Conservation (phyloP, 2,888 invertebrate species). For the Anoncus sp. region DNA sequence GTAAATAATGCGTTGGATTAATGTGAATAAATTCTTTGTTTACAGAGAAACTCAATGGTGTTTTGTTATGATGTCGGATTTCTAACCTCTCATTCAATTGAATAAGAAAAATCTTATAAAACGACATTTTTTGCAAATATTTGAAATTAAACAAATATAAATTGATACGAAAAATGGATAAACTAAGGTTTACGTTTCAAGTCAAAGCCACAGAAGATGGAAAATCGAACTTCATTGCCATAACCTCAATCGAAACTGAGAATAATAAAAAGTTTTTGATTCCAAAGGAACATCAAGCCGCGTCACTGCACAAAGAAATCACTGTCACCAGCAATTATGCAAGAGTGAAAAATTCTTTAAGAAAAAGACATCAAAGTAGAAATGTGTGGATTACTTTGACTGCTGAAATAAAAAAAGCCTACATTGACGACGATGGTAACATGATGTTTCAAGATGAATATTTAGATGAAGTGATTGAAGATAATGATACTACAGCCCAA, state of each 20-base stretch:
- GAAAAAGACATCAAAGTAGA: constrained; percentile 1
- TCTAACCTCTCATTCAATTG: too few relatives aligned
- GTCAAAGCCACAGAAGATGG: background rate
- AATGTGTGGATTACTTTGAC: background rate
- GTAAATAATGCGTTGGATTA: too few relatives aligned
- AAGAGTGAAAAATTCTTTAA: background rate
- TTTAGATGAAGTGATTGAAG: constrained; percentile 44
- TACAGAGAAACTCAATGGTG: too few relatives aligned
- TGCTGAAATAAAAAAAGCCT: background rate
- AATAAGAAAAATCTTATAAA: background rate
- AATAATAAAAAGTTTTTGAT: background rate
- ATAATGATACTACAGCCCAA: too few relatives aligned
- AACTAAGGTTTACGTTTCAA: background rate
- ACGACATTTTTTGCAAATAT: constrained; percentile 1
- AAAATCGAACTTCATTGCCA: background rate
- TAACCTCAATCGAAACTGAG: constrained; percentile 1
- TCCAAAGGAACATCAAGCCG: background rate
- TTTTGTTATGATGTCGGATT: too few relatives aligned
- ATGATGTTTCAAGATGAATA: background rate
- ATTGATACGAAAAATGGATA: too few relatives aligned
- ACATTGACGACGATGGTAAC: background rate
- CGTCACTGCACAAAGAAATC: background rate
- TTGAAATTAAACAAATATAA: too few relatives aligned
- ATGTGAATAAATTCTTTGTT: too few relatives aligned
- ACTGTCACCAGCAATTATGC: background rate